Evolutionary conservation across 2,113 vertebrate genomes (phyloP), one percentile per base, ranked within the genome.

Genomic region (Clinocottus analis): DNA sequence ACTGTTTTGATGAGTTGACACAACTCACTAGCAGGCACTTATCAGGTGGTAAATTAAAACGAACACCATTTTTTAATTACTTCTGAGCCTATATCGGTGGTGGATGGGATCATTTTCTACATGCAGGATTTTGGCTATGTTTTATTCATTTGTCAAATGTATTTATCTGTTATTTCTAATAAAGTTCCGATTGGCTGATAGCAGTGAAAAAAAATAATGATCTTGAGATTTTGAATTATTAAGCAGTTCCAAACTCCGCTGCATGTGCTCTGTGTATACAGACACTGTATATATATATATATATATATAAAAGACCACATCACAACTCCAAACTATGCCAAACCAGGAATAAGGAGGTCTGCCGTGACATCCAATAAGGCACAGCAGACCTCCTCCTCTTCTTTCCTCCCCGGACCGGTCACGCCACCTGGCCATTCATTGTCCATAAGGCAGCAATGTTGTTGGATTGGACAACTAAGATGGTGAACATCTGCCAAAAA

Each of bases 401-500:
- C 51, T 45, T 37, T 2, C 1, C n/a, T 49, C 31, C 33, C 68
- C 49, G 33, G 35, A 23, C 53, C 14, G 2, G 64, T 77, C 79
- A 45, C 13, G 37, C 72, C 83, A 80, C 77, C 66, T 74, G 77
- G 68, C 25, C 72, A 66, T 77, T 33, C 72, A 66, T 77, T 33
- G 37, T 67, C 64, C 80, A 77, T 31, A 66, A 64, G 59, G 65
- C 86, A 21, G 70, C 16, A 39, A 2, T 39, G 47, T n/a, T 71
- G 47, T 61, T 67, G 56, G 43, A 63, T 35, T 37, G 33, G 72
- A 77, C 72, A 59, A 73, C 65, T 69, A 45, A 85, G 70, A 74
- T 60, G 58, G 43, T 31, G 73, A 89, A 78, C 88, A 88, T 85
- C 85, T 88, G 89, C 73, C 21, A n/a, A 59, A 17, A n/a, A 39